These are phyloP conservation scores for Spongilla lacustris DNA, from an alignment of 37 sponge, comb jelly and placozoan species.

Conservation along the genomic window DNA sequence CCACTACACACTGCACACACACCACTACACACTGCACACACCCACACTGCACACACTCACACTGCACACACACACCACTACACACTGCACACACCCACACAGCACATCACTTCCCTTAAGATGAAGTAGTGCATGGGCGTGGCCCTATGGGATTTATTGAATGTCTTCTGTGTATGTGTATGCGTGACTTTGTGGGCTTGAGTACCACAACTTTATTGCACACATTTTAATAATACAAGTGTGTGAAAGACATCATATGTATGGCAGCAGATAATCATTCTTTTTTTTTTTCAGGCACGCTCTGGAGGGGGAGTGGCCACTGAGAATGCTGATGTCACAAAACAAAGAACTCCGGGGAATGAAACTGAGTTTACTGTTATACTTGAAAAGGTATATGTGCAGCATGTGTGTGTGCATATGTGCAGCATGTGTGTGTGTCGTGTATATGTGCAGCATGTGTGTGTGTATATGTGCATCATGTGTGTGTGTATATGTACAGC, in stretches of 20 bases:
- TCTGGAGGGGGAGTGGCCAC: not conserved
- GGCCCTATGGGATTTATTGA: too few relatives aligned
- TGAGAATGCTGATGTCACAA: not conserved
- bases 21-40: too few relatives aligned
- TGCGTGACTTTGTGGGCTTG: not conserved
- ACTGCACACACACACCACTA: too few relatives aligned
- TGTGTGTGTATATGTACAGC: not conserved
- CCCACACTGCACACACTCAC: too few relatives aligned
- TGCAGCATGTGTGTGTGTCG: slow-evolving; percentile 1
- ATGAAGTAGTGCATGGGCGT: too few relatives aligned
- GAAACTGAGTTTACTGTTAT: not conserved
- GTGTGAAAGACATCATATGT: too few relatives aligned
- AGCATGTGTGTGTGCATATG: not conserved
- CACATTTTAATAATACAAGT: not conserved
- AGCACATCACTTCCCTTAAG: too few relatives aligned
- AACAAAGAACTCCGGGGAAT: slow-evolving; percentile 19
- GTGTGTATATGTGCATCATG: slow-evolving; percentile 18
- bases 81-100: too few relatives aligned
- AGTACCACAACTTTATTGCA: not conserved
- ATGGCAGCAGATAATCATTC: too few relatives aligned
- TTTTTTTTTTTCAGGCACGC: not conserved
- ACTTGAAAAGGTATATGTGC: not conserved
- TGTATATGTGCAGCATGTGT: slow-evolving; percentile 16
- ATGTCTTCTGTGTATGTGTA: not conserved
- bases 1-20: too few relatives aligned